Percentiles rank a stretch among this genome's conserved stretches.
Evolutionary conservation across 2,113 vertebrate genomes (phyloP).

Genomic region (Corythoichthys haematopterus): DNA sequence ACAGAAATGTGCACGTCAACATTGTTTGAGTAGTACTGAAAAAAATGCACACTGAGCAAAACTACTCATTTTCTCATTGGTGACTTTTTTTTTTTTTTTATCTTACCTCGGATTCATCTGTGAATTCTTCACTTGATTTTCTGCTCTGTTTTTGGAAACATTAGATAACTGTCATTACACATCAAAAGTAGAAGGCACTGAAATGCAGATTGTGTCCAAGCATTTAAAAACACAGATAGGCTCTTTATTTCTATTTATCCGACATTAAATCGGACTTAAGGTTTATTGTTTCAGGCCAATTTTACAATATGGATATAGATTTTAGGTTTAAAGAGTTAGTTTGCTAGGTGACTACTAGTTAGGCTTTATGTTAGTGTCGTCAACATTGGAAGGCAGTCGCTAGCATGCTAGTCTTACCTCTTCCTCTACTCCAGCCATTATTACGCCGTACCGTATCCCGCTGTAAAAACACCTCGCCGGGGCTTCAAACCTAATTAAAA

Average conservation of each 20-base stretch:
- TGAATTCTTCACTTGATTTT: constrained; percentile 81
- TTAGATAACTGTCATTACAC: neutral
- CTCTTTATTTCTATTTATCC: too few species aligned
- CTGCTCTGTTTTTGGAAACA: constrained; percentile 70
- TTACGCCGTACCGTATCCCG: neutral
- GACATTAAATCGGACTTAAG: too few species aligned
- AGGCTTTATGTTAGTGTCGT: neutral
- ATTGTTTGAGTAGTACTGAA: neutral
- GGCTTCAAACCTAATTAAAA: neutral
- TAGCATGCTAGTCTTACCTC: constrained; percentile 74
- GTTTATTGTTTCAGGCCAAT: too few species aligned
- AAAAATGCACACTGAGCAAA: neutral
- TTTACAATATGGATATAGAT: neutral
- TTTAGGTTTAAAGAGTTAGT: neutral
- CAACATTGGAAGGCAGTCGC: constrained; percentile 31
- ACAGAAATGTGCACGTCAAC: constrained; percentile 39
- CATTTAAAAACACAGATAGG: neutral
- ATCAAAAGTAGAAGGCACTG: neutral
- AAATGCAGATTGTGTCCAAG: neutral
- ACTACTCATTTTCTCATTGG: neutral
- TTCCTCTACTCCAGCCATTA: constrained; percentile 83
- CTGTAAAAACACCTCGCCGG: neutral
- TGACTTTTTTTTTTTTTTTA: neutral
- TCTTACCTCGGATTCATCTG: constrained; percentile 95
- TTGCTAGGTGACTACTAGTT: too few species aligned